Base-by-base conservation (phyloP, 1,140 invertebrate genomes). In the Drosophila dunni region DNA sequence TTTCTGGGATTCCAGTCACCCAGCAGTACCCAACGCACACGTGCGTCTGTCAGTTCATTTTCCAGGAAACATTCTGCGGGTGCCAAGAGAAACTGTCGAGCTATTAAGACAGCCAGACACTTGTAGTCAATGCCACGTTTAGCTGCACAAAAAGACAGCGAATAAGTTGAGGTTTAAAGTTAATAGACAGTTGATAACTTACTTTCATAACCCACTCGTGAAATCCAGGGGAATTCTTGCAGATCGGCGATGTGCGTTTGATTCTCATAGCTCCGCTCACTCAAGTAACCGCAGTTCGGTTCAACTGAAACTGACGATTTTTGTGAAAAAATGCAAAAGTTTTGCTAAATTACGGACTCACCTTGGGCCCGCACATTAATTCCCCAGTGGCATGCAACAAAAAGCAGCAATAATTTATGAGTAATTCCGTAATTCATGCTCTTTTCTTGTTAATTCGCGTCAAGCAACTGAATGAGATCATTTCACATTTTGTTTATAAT, bases 1-100 rank as follows among this genome's bases (percentile, higher is more conserved):
- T 76, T 76, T 1, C 20, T 51, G 0, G 74, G 62, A 61, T 76
- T 76, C 74, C 74, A 76, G n/a, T 76, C 74, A 8, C 74, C 74
- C 3, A 76, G 36, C 6, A 76, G 42, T 4, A 44, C 62, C 36
- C 60, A 57, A 7, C 29, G 29, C 0, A 65, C 24, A 0, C 60
- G 45, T 2, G n/a, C 8, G 11, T 38, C 15, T 20, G 29, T 29
- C 24, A 61, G 10, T n/a, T 17, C n/a, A 1, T 33, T 0, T 5
- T 60, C 54, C 44, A 54, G 42, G n/a, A 65, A 72, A 13, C 74
- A 76, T 4, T 72, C 54, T 0, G 74, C 74, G 0, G 74, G 74
- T 2, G 74, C 46, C 34, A 76, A 44, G 17, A 76, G 44, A 60
- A 72, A 44, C 10, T 65, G 74, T 2, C 13, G 24, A 0, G 61